Conservation (phyloP, 1,140 invertebrate species). For the Branchinecta lindahli region DNA sequence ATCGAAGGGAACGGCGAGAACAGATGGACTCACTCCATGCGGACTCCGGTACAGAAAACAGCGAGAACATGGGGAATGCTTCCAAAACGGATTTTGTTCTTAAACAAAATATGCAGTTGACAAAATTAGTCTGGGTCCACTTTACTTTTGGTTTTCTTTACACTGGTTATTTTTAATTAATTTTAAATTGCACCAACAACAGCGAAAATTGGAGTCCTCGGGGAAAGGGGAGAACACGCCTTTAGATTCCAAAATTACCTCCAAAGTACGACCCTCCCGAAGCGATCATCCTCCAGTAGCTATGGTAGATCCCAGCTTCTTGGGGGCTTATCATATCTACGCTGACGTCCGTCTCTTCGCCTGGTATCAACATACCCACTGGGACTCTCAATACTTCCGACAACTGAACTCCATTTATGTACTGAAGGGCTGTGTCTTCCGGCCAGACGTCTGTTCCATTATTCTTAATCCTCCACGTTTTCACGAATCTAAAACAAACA, state of each 20-base stretch:
- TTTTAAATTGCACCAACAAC: no score
- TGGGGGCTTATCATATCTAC: slow-evolving; percentile 51
- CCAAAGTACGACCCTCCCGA: slow-evolving; percentile 64
- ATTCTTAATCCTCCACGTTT: slow-evolving; percentile 66
- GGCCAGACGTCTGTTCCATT: slow-evolving; percentile 62
- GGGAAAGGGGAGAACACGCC: no score
- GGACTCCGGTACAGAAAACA: no score
- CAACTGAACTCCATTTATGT: slow-evolving; percentile 43
- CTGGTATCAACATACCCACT: slow-evolving; percentile 46
- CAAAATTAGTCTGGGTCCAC: no score
- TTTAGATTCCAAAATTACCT: slow-evolving; percentile 34
- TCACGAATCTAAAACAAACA: slow-evolving; percentile 41
- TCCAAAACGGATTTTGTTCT: no score
- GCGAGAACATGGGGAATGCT: no score
- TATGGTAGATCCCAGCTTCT: slow-evolving; percentile 51
- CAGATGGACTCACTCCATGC: no score
- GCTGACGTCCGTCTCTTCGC: slow-evolving; percentile 45
- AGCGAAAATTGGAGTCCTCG: not conserved
- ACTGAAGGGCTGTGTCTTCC: slow-evolving; percentile 50
- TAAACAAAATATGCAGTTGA: no score
- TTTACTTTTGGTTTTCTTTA: no score
- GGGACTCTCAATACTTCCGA: slow-evolving; percentile 40
- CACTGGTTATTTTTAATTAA: no score
- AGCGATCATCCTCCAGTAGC: slow-evolving; percentile 67
- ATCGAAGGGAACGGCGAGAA: no score